A percentile compares a stretch with the other conserved stretches of the same genome.
phyloP scores from a whole-genome alignment of 2,113 vertebrate genomes.

The Mionectes macconnelli region DNA sequence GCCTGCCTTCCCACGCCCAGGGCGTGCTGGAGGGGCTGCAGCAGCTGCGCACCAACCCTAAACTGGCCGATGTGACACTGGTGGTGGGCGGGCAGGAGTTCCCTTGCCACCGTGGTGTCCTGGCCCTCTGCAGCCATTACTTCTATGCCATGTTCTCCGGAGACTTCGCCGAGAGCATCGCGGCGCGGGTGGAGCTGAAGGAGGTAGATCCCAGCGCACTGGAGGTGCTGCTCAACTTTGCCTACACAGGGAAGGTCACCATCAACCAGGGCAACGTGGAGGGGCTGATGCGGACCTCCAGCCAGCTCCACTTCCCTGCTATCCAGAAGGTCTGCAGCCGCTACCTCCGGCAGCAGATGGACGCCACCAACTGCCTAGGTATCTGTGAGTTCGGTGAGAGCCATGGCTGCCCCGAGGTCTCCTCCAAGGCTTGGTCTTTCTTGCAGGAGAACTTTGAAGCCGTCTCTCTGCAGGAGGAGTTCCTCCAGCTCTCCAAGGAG shows the following conservation, averaged over 20 bases:
- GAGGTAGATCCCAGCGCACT: slow-evolving; percentile 82
- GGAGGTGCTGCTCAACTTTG: slow-evolving; percentile 86
- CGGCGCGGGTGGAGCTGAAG: slow-evolving; percentile 86
- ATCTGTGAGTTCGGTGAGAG: slow-evolving; percentile 93
- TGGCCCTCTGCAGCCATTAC: slow-evolving; percentile 94
- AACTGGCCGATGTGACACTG: slow-evolving; percentile 87
- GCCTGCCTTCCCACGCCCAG: slow-evolving; percentile 88
- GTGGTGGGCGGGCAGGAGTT: slow-evolving; percentile 83
- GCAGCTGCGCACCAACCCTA: slow-evolving; percentile 83
- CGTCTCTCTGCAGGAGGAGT: slow-evolving; percentile 87
- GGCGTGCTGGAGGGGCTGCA: slow-evolving; percentile 87
- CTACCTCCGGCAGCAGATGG: slow-evolving; percentile 95
- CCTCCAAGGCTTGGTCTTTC: slow-evolving; percentile 91
- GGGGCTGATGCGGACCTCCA: slow-evolving; percentile 83
- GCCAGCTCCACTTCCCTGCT: slow-evolving; percentile 87
- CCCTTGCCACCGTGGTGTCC: slow-evolving; percentile 89
- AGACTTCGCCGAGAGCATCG: slow-evolving; percentile 90
- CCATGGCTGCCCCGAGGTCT: slow-evolving; percentile 89
- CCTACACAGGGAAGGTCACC: slow-evolving; percentile 92
- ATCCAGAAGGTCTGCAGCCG: slow-evolving; percentile 89
- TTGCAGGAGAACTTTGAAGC: slow-evolving; percentile 94
- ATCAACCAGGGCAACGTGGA: slow-evolving; percentile 94
- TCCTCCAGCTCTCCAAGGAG: slow-evolving; percentile 83
- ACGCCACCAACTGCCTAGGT: slow-evolving; percentile 92
- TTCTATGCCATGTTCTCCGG: slow-evolving; percentile 94